These are phyloP conservation scores for Mimas tiliae DNA, from an alignment of 2,888 invertebrate genomes.

Conservation along the genomic window DNA sequence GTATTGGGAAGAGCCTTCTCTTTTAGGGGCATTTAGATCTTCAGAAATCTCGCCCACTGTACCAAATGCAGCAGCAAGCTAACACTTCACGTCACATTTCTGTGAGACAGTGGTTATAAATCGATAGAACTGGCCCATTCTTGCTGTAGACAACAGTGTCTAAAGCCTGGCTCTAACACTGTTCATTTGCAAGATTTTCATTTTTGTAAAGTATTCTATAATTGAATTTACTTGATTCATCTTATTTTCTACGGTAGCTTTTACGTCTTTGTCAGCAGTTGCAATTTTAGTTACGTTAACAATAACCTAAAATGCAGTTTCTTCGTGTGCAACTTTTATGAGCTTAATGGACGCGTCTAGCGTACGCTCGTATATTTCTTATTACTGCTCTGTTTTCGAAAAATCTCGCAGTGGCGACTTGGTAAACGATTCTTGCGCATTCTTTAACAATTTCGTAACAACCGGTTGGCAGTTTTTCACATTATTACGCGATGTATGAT, in stretches of 20 bases:
- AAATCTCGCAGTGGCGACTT: neutral
- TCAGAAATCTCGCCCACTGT: no score
- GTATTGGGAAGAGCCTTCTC: no score
- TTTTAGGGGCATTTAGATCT: no score
- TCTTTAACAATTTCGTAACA: slow-evolving; percentile 33
- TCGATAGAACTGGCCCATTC: no score
- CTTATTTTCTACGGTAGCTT: slow-evolving; percentile 5
- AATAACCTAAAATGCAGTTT: slow-evolving; percentile 20
- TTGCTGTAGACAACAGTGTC: neutral
- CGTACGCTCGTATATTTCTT: slow-evolving; percentile 9
- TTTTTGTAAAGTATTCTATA: neutral
- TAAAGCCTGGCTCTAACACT: neutral
- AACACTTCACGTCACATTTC: no score
- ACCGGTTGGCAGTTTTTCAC: slow-evolving; percentile 30
- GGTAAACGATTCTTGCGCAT: slow-evolving; percentile 7
- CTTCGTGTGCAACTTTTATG: slow-evolving; percentile 21
- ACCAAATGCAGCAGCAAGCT: no score
- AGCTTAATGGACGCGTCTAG: slow-evolving; percentile 10
- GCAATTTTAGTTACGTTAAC: slow-evolving; percentile 13
- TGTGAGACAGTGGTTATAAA: no score
- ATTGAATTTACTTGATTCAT: slow-evolving; percentile 12
- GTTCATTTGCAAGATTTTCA: neutral
- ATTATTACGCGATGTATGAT: slow-evolving; percentile 33
- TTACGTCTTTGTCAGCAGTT: slow-evolving; percentile 19
- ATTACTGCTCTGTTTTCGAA: slow-evolving; percentile 17